Evolutionary conservation across 1,140 invertebrate genomes (phyloP).

Genomic region (Brachionus angularis): DNA sequence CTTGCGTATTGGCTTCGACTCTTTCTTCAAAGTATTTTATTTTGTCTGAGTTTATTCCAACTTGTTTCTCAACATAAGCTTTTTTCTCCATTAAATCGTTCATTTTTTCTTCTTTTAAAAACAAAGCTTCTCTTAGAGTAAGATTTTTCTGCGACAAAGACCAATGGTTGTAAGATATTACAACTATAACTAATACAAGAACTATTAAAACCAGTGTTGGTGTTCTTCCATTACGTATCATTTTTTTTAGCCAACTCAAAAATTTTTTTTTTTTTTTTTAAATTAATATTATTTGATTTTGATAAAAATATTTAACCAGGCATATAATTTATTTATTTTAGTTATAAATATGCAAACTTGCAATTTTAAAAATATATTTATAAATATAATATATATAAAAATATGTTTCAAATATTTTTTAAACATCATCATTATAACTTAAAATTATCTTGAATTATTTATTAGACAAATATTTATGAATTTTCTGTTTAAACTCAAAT

Average conservation of each 20-base stretch:
- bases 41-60: conserved; percentile 12
- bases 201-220: conserved; percentile 2
- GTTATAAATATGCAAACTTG: too few species aligned
- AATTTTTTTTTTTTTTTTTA: too few species aligned
- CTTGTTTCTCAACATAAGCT: conserved; percentile 18
- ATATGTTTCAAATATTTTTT: too few species aligned
- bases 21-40: conserved; percentile 32
- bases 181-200: not conserved
- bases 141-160: conserved; percentile 5
- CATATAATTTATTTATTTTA: too few species aligned
- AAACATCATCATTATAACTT: too few species aligned
- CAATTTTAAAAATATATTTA: too few species aligned
- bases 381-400: too few species aligned
- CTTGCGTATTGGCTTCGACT: conserved; percentile 17
- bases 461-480: too few species aligned
- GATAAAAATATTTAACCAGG: not conserved
- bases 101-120: conserved; percentile 21
- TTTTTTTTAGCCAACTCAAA: not conserved
- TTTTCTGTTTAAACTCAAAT: too few species aligned
- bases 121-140: not conserved
- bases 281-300: too few species aligned
- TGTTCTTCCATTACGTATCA: conserved; percentile 30
- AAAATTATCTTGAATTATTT: too few species aligned
- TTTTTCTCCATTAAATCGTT: conserved; percentile 34
- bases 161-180: conserved; percentile 11